These are phyloP conservation scores for Hydroisotoma schaefferi DNA, from an alignment of 2,888 invertebrate genomes.

Conservation along the genomic window DNA sequence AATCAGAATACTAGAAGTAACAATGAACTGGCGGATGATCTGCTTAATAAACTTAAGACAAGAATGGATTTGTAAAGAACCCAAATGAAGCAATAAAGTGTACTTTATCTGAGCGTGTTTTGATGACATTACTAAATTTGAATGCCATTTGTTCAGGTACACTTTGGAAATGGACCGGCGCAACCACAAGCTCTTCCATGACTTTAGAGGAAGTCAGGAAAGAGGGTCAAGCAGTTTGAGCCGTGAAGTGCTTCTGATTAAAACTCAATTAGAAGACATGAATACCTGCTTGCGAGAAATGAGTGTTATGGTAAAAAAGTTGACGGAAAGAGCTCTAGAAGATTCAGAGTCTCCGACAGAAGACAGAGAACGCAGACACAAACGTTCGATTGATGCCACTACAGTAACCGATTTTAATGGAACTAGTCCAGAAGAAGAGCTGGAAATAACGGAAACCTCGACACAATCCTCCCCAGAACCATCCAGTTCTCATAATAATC, in stretches of 20 bases:
- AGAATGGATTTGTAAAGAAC: conserved; percentile 49
- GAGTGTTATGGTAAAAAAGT: conserved; percentile 34
- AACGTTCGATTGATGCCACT: conserved; percentile 38
- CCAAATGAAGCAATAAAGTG: too few relatives aligned
- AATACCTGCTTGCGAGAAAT: conserved; percentile 41
- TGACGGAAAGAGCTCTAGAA: conserved; percentile 42
- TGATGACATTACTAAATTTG: too few relatives aligned
- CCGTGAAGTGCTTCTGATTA: conserved; percentile 42
- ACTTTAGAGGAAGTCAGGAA: conserved; percentile 41
- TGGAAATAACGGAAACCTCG: conserved; percentile 33
- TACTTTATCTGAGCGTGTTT: too few relatives aligned
- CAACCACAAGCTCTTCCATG: conserved; percentile 41
- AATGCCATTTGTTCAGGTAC: too few relatives aligned
- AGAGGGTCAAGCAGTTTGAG: conserved; percentile 32
- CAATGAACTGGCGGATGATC: conserved; percentile 46
- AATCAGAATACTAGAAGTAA: conserved; percentile 17
- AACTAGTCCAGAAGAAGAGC: conserved; percentile 42
- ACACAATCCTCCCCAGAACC: conserved; percentile 42
- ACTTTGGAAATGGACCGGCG: conserved; percentile 39
- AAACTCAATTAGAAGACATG: conserved; percentile 46
- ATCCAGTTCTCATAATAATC: too few relatives aligned
- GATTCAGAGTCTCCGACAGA: conserved; percentile 26
- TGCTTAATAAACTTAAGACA: conserved; percentile 42
- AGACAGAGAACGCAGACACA: conserved; percentile 18
- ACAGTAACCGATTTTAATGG: conserved; percentile 43